Evolutionary conservation across 2,113 vertebrate species (phyloP).

Genomic region (Trochalopteron elliotii): DNA sequence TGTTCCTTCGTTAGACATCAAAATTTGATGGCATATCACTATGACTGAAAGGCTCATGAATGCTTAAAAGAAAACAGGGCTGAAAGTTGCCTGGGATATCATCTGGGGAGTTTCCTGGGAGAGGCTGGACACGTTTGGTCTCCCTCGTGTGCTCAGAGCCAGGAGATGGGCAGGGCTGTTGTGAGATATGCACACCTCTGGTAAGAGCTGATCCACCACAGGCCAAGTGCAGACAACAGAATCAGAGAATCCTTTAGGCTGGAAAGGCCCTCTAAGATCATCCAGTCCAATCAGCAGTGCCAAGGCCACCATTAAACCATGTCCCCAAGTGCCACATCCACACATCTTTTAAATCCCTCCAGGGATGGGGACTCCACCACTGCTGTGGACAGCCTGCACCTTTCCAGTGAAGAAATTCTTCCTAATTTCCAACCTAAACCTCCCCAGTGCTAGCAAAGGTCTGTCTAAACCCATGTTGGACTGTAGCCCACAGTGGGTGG

Average conservation of each 20-base stretch:
- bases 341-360: background rate
- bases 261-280: background rate
- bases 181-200: background rate
- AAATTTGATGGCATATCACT: conserved; percentile 10
- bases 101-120: background rate
- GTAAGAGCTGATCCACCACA: background rate
- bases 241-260: background rate
- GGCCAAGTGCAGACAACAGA: background rate
- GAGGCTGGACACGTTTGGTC: background rate
- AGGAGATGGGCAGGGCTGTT: background rate
- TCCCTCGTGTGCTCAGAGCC: background rate
- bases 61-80: background rate
- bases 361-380: background rate
- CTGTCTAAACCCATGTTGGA: background rate
- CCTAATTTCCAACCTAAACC: background rate
- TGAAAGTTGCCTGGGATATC: background rate
- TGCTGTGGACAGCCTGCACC: background rate
- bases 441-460: background rate
- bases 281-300: background rate
- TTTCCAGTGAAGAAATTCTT: background rate
- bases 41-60: background rate
- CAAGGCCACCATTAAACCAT: background rate
- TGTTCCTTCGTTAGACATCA: conserved; percentile 33
- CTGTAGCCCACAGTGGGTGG: rapidly evolving
- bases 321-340: background rate